These are phyloP conservation scores for Clusia tigrina DNA, from an alignment of 2,888 invertebrate species.

Conservation along the genomic window DNA sequence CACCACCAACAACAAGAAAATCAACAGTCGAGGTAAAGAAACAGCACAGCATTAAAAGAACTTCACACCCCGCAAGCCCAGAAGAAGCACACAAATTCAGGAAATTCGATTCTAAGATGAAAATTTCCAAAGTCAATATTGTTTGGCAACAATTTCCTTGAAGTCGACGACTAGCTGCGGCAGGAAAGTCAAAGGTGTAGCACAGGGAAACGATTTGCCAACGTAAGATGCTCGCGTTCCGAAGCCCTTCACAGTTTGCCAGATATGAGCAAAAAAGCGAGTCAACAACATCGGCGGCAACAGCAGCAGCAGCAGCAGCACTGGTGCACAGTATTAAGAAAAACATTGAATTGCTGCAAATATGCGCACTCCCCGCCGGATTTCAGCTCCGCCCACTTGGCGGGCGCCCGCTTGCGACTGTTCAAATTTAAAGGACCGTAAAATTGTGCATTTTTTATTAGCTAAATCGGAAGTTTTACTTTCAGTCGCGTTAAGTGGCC, in stretches of 20 bases:
- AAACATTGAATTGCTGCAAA: conserved; percentile 8
- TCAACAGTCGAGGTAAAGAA: no score
- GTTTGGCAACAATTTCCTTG: conserved; percentile 15
- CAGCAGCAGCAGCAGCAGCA: no score
- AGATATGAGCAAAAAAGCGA: no score
- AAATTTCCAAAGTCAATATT: conserved; percentile 34
- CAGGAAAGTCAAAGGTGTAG: neutral
- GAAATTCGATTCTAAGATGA: conserved; percentile 19
- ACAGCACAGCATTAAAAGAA: no score
- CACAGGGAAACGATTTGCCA: no score
- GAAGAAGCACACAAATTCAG: neutral
- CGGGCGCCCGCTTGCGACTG: neutral
- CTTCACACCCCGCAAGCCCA: neutral
- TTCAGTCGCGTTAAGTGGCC: neutral
- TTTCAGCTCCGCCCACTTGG: neutral
- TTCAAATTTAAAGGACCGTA: conserved; percentile 26
- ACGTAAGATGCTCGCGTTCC: no score
- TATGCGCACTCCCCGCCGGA: neutral
- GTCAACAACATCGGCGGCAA: no score
- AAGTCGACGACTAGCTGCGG: conserved; percentile 10
- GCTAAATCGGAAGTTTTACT: neutral
- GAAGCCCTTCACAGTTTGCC: no score
- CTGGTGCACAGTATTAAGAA: no score
- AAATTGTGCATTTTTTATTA: conserved; percentile 32
- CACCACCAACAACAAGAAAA: neutral